phyloP scores from a whole-genome alignment of 2,888 invertebrate species.

The Aricia artaxerxes region DNA sequence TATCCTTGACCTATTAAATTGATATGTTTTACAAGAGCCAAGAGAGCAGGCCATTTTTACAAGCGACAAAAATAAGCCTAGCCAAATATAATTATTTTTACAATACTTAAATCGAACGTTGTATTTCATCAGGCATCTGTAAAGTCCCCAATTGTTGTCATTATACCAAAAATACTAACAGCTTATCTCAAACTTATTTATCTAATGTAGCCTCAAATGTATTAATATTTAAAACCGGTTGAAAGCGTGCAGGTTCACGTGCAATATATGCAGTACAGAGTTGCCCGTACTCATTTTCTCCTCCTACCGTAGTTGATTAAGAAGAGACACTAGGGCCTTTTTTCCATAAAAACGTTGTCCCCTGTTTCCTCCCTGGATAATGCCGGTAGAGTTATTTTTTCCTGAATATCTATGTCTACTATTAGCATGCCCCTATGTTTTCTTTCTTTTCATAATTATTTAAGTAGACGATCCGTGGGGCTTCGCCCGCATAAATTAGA shows the following conservation, averaged over 20 bases:
- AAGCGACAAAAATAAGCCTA: not conserved
- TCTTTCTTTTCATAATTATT: no score
- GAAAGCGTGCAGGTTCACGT: not conserved
- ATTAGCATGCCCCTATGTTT: no score
- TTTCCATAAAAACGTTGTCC: no score
- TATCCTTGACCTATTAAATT: conserved; percentile 53
- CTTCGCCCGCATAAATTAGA: no score
- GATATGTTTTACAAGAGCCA: not conserved
- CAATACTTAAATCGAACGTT: not conserved
- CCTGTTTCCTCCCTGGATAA: no score
- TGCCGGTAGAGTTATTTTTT: no score
- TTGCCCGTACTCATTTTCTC: no score
- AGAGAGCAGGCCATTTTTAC: not conserved
- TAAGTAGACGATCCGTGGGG: no score
- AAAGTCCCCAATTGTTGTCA: not conserved
- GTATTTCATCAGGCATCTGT: not conserved
- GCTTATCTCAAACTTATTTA: not conserved
- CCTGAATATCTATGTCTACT: no score
- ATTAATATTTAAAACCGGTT: conserved; percentile 2
- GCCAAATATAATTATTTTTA: not conserved
- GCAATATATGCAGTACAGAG: not conserved
- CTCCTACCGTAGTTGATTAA: no score
- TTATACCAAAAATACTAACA: not conserved
- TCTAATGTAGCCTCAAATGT: not conserved
- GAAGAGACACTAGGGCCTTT: no score